Evolutionary conservation across 2,113 vertebrate species (phyloP).

Genomic region (Pica pica): DNA sequence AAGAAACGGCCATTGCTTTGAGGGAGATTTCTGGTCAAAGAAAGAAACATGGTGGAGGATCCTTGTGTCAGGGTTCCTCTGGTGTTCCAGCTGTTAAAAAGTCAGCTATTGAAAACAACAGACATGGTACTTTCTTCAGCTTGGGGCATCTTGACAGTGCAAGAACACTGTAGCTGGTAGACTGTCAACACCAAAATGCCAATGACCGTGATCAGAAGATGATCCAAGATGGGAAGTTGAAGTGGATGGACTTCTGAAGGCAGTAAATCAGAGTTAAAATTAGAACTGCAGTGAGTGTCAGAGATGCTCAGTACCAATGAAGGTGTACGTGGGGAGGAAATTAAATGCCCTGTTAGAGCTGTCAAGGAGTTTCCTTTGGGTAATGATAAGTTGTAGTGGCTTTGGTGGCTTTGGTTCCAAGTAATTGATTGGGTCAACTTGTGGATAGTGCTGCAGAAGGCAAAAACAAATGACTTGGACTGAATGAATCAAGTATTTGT

Average conservation of each 20-base stretch:
- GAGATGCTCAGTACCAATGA: not conserved
- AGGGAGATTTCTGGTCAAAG: not conserved
- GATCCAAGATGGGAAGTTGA: not conserved
- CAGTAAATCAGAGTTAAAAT: not conserved
- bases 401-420: not conserved
- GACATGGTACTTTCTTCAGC: not conserved
- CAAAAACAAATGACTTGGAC: not conserved
- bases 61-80: not conserved
- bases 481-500: not conserved
- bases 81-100: not conserved
- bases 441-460: not conserved
- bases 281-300: not conserved
- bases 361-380: not conserved
- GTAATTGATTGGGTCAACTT: not conserved
- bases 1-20: not conserved
- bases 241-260: not conserved
- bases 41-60: not conserved
- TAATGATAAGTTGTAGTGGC: not conserved
- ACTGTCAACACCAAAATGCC: not conserved
- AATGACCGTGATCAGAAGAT: not conserved
- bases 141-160: not conserved
- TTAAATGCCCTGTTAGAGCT: rapidly evolving
- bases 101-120: not conserved
- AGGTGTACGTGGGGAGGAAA: not conserved
- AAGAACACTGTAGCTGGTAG: not conserved